A percentile compares a stretch with the other conserved stretches of the same genome.
Evolutionary conservation across 2,888 invertebrate species (phyloP).

Genomic region (Idaea dimidiata): DNA sequence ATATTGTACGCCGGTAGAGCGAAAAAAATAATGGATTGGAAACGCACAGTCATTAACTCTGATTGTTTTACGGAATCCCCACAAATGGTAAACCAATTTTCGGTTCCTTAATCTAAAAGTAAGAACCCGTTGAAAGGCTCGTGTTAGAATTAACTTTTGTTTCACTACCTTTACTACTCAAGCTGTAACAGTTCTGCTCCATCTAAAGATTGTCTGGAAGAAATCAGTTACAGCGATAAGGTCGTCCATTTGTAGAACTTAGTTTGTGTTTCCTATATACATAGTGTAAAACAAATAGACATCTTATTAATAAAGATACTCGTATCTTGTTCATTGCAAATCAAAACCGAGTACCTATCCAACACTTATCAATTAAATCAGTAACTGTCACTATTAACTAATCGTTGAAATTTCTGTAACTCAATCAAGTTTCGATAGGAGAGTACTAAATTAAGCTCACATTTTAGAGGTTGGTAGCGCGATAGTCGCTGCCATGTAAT

Average conservation of each 20-base stretch:
- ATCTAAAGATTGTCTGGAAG: too few species aligned
- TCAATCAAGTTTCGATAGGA: slow-evolving; percentile 5
- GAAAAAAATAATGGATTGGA: slow-evolving; percentile 32
- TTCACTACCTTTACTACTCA: too few species aligned
- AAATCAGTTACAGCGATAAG: too few species aligned
- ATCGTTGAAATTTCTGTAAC: slow-evolving; percentile 4
- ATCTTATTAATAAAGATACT: too few species aligned
- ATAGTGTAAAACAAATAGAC: too few species aligned
- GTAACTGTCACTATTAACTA: not conserved
- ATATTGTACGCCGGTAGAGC: slow-evolving; percentile 43
- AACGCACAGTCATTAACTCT: slow-evolving; percentile 31
- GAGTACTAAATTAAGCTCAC: slow-evolving; percentile 17
- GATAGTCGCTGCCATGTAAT: slow-evolving; percentile 21
- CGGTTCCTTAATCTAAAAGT: not conserved
- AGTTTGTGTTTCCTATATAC: too few species aligned
- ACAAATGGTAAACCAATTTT: not conserved
- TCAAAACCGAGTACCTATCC: not conserved
- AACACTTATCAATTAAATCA: not conserved
- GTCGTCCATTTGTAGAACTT: too few species aligned
- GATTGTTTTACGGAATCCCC: slow-evolving; percentile 24
- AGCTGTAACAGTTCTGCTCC: too few species aligned
- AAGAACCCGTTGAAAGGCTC: not conserved
- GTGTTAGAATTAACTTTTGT: not conserved
- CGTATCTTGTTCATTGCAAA: too few species aligned
- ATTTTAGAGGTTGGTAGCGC: slow-evolving; percentile 16